phyloP scores from a whole-genome alignment of 2,113 vertebrate genomes.

The Tetraodon nigroviridis region DNA sequence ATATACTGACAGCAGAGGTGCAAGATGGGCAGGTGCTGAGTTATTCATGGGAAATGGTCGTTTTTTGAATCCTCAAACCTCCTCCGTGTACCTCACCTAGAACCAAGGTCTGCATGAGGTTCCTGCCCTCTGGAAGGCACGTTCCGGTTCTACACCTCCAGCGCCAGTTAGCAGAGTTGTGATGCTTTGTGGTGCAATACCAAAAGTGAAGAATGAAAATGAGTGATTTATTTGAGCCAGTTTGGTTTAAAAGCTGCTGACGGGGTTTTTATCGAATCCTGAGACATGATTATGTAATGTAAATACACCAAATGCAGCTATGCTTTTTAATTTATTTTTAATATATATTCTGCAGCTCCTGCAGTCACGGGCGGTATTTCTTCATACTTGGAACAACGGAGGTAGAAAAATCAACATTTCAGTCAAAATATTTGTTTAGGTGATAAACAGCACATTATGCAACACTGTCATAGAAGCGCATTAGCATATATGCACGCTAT shows the following conservation, averaged over 20 bases:
- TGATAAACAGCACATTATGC: not conserved
- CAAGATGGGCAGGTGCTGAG: not conserved
- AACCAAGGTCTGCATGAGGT: too few species aligned
- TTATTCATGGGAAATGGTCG: not conserved
- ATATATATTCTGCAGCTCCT: not conserved
- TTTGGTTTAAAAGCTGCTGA: too few species aligned
- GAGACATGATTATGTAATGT: too few species aligned
- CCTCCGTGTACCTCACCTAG: too few species aligned
- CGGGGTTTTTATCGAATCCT: too few species aligned
- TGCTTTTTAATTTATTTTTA: not conserved
- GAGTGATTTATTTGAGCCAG: too few species aligned
- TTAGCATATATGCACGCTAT: not conserved
- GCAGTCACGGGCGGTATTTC: not conserved
- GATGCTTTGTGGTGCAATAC: not conserved
- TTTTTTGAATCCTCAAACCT: not conserved
- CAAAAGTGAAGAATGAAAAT: not conserved
- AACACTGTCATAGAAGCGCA: not conserved
- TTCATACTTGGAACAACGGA: not conserved
- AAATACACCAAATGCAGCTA: too few species aligned
- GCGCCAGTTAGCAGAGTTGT: too few species aligned
- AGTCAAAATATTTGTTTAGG: not conserved
- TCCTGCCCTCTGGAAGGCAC: too few species aligned
- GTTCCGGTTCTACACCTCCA: too few species aligned
- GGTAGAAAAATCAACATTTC: not conserved
- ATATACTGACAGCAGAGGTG: not conserved